Percentiles rank a stretch among this genome's conserved stretches.
phyloP scores from a whole-genome alignment of 53 echinoderm and acorn worm species.

The Paracentrotus lividus region DNA sequence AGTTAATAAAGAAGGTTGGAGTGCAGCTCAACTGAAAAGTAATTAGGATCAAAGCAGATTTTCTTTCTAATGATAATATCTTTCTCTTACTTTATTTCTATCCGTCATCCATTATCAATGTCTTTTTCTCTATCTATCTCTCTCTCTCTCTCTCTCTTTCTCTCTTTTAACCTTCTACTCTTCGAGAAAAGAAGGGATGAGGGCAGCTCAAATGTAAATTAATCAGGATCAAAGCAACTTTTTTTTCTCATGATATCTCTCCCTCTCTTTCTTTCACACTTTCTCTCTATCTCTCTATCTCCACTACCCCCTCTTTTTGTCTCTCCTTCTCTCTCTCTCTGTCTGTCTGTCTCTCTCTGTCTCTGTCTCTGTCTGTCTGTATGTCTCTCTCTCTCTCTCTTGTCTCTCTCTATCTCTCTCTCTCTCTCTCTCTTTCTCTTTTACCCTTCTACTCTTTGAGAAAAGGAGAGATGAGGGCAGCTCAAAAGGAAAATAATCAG shows the following conservation, averaged over 20 bases:
- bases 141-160: no score
- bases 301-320: no score
- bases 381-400: not conserved
- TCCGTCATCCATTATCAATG: no score
- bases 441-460: not conserved
- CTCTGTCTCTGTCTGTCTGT: not conserved
- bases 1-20: not conserved
- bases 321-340: not conserved
- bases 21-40: not conserved
- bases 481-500: not conserved
- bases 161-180: no score
- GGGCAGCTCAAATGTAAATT: no score
- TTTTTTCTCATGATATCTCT: no score
- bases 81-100: not conserved
- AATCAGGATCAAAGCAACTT: no score
- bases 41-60: not conserved
- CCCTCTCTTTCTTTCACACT: no score
- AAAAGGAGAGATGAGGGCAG: not conserved
- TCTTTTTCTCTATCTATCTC: no score
- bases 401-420: not conserved
- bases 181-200: no score
- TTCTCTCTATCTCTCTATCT: no score
- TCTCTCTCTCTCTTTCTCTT: not conserved
- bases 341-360: constrained; percentile 4
- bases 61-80: constrained; percentile 14